Percentiles rank a stretch among this genome's conserved stretches.
These are phyloP conservation scores for Brachynemurus nebulosus DNA, from an alignment of 2,888 invertebrate species.

Conservation along the genomic window DNA sequence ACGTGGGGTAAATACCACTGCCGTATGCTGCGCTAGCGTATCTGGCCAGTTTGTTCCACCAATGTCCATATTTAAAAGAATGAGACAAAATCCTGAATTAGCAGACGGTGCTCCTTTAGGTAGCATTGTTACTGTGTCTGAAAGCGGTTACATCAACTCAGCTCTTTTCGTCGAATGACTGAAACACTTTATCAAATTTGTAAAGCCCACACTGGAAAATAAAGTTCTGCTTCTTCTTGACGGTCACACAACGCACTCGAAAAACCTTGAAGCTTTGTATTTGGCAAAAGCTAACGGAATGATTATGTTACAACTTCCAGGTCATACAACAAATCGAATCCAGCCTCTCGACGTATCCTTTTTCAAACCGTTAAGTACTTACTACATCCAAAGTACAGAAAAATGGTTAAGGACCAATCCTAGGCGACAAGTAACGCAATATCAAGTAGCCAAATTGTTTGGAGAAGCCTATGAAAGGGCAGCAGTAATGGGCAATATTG, in stretches of 20 bases:
- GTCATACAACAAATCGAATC: constrained; percentile 19
- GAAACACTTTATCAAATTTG: constrained; percentile 25
- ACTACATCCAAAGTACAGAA: constrained; percentile 15
- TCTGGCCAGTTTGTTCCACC: constrained; percentile 18
- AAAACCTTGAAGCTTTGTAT: constrained; percentile 19
- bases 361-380: constrained; percentile 17
- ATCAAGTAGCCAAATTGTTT: constrained; percentile 13
- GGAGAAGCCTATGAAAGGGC: constrained; percentile 15
- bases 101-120: constrained; percentile 14
- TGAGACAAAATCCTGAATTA: constrained; percentile 14
- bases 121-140: constrained; percentile 13
- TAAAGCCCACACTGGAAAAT: constrained; percentile 15
- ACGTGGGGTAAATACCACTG: constrained; percentile 17
- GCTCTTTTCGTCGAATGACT: constrained; percentile 19
- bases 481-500: constrained; percentile 1
- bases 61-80: constrained; percentile 19
- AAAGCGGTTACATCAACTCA: constrained; percentile 19
- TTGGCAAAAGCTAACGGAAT: constrained; percentile 18
- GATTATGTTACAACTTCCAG: constrained; percentile 19
- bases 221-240: constrained; percentile 21
- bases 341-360: constrained; percentile 21
- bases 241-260: constrained; percentile 21
- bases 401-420: constrained; percentile 17
- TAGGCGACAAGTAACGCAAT: constrained; percentile 15
- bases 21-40: constrained; percentile 17